phyloP scores from a whole-genome alignment of 2,888 invertebrate genomes.

The Odontothrips loti region DNA sequence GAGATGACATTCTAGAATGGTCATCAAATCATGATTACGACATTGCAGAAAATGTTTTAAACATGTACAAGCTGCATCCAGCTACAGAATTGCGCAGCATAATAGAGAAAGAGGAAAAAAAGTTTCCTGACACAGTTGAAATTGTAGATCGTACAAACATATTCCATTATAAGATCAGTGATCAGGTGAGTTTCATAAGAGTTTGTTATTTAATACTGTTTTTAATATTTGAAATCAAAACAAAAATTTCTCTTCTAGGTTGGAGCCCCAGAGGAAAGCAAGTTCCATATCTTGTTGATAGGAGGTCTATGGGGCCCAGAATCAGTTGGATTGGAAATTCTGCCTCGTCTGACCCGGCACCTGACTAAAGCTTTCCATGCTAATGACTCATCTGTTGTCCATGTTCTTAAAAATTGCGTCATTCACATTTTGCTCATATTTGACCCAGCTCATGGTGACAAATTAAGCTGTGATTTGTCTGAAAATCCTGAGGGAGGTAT shows the following conservation, averaged over 20 bases:
- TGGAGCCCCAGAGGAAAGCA: slow-evolving; percentile 71
- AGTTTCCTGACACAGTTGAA: slow-evolving; percentile 62
- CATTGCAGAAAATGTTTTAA: slow-evolving; percentile 61
- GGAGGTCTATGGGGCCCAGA: slow-evolving; percentile 79
- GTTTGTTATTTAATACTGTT: slow-evolving; percentile 29
- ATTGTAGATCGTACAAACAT: slow-evolving; percentile 66
- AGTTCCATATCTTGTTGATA: slow-evolving; percentile 76
- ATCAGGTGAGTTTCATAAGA: slow-evolving; percentile 54
- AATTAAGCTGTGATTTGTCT: slow-evolving; percentile 41
- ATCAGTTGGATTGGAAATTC: slow-evolving; percentile 78
- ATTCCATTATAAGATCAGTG: slow-evolving; percentile 63
- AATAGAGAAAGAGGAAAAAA: slow-evolving; percentile 65
- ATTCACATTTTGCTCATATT: slow-evolving; percentile 74
- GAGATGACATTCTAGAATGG: slow-evolving; percentile 79
- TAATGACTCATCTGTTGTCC: slow-evolving; percentile 61
- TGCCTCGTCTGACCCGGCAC: slow-evolving; percentile 77
- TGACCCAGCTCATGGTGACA: slow-evolving; percentile 55
- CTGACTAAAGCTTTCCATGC: slow-evolving; percentile 65
- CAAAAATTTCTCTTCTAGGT: slow-evolving; percentile 52
- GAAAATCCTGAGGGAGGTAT: slow-evolving; percentile 36
- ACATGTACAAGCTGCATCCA: slow-evolving; percentile 56
- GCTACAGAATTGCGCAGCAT: slow-evolving; percentile 60
- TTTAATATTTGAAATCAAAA: neutral
- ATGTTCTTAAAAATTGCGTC: slow-evolving; percentile 65
- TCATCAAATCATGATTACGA: slow-evolving; percentile 72